These are phyloP conservation scores for Chaetodon auriga DNA, from an alignment of 2,113 vertebrate species.

Conservation along the genomic window DNA sequence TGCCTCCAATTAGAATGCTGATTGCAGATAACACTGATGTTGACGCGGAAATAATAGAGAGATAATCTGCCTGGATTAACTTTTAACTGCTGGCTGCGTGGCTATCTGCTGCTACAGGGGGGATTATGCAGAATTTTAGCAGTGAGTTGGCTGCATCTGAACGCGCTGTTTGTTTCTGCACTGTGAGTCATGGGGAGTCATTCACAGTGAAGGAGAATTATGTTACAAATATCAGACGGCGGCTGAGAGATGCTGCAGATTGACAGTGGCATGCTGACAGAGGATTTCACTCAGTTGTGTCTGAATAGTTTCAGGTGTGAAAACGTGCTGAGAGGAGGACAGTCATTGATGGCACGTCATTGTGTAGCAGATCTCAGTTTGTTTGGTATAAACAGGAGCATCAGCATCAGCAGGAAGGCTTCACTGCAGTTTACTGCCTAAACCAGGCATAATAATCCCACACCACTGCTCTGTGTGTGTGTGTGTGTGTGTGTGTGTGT, in stretches of 20 bases:
- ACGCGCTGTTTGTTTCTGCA: background rate
- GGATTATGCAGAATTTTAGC: slow-evolving; percentile 35
- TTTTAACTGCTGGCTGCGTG: slow-evolving; percentile 12
- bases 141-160: background rate
- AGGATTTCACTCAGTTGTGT: background rate
- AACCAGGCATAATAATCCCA: slow-evolving; percentile 19
- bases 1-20: slow-evolving; percentile 53
- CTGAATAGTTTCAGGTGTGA: background rate
- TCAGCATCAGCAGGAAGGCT: background rate
- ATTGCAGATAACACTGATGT: slow-evolving; percentile 39
- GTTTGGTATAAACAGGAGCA: background rate
- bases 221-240: background rate
- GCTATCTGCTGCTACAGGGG: background rate
- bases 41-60: slow-evolving; percentile 38
- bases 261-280: background rate
- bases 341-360: background rate
- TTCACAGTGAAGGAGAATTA: background rate
- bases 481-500: background rate
- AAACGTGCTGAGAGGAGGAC: background rate
- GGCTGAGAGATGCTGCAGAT: background rate
- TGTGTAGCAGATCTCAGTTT: background rate
- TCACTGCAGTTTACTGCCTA: background rate
- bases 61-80: slow-evolving; percentile 59
- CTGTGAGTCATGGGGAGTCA: background rate
- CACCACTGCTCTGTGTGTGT: background rate